Evolutionary conservation across 2,888 invertebrate genomes (phyloP), one percentile per base, ranked within the genome.

Genomic region (Adelphocoris suturalis): DNA sequence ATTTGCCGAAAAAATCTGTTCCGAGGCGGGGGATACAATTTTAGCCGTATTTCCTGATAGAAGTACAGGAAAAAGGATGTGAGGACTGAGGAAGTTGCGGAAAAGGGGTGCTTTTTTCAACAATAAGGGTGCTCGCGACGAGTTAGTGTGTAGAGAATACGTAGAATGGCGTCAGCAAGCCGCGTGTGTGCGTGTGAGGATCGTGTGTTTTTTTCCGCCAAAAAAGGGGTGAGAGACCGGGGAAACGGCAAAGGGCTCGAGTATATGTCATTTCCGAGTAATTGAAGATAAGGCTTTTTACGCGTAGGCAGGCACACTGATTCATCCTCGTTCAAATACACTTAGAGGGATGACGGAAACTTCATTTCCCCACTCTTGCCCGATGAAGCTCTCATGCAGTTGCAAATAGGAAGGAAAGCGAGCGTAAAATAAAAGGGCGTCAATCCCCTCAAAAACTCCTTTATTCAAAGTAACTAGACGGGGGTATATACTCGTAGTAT

Each of bases 201-300:
- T 19, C 19, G 19, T 61, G 19, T 61, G 2, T 61, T 61, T 61
- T 61, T 61, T 19, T 19, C 19, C 61, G 3, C 0, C 16, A 19
- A 61, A 19, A 61, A 61, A 19, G n/a, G 19, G 9, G 16, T 9
- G 19, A 61, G 61, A 9, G 61, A 61, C 61, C 61, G 19, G 61
- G 61, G 19, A 19, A 61, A 19, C 9, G 61, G 61, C 61, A 19
- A 61, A 61, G 19, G 61, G 61, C 61, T 61, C 61, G 61, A 61
- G 61, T 61, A 61, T 61, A 61, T 61, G 61, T 61, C 61, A 61
- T 61, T 61, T 61, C 61, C 61, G 61, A 61, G 61, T 61, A 61
- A 61, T 61, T 61, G 61, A 61, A 61, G 61, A 61, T 61, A 61
- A 61, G 61, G 61, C 61, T 61, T 61, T 52, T 61, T 61, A 61